These are phyloP conservation scores for Pantala flavescens DNA, from an alignment of 1,140 invertebrate species.

Conservation along the genomic window DNA sequence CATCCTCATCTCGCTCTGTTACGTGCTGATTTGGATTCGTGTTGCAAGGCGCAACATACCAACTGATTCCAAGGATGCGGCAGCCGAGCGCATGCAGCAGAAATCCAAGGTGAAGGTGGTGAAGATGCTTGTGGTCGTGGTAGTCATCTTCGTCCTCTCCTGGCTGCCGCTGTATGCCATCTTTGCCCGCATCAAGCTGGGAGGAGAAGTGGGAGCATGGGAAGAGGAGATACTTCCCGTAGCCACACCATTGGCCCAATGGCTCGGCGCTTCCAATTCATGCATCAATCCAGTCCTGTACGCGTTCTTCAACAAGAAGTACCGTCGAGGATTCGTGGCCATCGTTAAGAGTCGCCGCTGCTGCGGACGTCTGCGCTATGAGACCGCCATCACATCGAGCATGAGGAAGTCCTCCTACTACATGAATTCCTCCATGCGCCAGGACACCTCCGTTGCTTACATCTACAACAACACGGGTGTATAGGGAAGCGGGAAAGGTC, in stretches of 20 bases:
- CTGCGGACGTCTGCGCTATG: slow-evolving; percentile 68
- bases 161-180: slow-evolving; percentile 92
- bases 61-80: slow-evolving; percentile 79
- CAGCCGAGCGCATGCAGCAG: slow-evolving; percentile 83
- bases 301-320: slow-evolving; percentile 95
- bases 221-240: slow-evolving; percentile 71
- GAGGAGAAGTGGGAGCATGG: slow-evolving; percentile 53
- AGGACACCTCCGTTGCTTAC: slow-evolving; percentile 31
- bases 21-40: slow-evolving; percentile 85
- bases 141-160: slow-evolving; percentile 85
- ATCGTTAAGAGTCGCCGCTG: slow-evolving; percentile 74
- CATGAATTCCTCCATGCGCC: slow-evolving; percentile 40
- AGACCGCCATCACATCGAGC: slow-evolving; percentile 71
- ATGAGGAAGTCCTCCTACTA: slow-evolving; percentile 74
- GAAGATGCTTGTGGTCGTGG: slow-evolving; percentile 92
- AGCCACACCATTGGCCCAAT: slow-evolving; percentile 79
- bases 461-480: slow-evolving; percentile 31
- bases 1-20: slow-evolving; percentile 82
- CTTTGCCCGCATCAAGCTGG: slow-evolving; percentile 75
- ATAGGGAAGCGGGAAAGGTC: slow-evolving; percentile 19
- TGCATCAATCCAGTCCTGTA: slow-evolving; percentile 98
- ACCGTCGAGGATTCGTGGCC: slow-evolving; percentile 81
- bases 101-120: slow-evolving; percentile 89
- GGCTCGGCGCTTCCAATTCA: slow-evolving; percentile 90
- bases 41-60: slow-evolving; percentile 80